Percentiles rank a stretch among this genome's conserved stretches.
Conservation (phyloP, 2,113 vertebrate genomes). For the Sapajus apella region DNA sequence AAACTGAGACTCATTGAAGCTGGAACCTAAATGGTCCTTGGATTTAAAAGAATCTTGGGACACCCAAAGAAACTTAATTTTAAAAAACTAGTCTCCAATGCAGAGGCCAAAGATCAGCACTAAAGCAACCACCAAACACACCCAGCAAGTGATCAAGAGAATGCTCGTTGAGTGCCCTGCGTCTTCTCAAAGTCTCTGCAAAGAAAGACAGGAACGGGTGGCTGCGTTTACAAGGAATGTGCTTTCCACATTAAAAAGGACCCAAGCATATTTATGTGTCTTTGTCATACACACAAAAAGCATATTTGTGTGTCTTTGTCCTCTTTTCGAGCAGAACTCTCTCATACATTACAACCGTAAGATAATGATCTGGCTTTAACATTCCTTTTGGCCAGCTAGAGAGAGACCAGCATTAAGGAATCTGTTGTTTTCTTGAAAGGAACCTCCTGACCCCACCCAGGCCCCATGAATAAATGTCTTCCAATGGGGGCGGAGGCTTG, state of each 20-base stretch:
- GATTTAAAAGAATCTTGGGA: not conserved
- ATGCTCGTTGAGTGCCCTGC: rapidly evolving
- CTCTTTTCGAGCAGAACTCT: not conserved
- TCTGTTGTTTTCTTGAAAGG: not conserved
- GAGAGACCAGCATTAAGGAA: not conserved
- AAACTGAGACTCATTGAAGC: not conserved
- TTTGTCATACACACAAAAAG: not conserved
- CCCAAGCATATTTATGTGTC: not conserved
- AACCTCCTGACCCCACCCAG: not conserved
- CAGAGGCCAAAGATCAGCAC: not conserved
- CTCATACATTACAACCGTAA: too few species aligned
- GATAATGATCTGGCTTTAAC: not conserved
- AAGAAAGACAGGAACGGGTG: not conserved
- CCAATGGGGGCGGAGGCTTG: not conserved
- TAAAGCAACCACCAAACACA: not conserved
- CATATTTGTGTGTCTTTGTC: not conserved
- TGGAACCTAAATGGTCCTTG: not conserved
- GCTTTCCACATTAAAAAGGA: not conserved
- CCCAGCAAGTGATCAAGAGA: not conserved
- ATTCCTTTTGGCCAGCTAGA: not conserved
- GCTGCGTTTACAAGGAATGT: rapidly evolving
- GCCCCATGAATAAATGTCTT: not conserved
- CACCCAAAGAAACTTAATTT: not conserved
- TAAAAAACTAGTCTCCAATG: not conserved
- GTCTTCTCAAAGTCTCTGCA: not conserved